phyloP scores from a whole-genome alignment of 2,888 invertebrate species.

The Chrysina gloriosa region DNA sequence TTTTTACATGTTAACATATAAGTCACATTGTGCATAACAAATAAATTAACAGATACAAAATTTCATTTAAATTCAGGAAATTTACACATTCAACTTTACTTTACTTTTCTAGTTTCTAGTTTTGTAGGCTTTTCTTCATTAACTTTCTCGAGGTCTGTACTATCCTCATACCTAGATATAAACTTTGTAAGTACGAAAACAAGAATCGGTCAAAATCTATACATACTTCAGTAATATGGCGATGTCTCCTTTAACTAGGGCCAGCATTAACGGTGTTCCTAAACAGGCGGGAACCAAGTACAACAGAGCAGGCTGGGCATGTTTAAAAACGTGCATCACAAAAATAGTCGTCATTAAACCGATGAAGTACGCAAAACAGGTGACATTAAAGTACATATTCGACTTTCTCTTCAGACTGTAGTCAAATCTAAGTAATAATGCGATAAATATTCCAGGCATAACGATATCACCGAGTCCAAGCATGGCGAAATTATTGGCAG shows the following conservation, averaged over 20 bases:
- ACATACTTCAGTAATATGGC: conserved; percentile 90
- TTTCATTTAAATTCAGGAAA: conserved; percentile 9
- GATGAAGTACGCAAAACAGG: conserved; percentile 92
- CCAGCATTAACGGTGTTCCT: conserved; percentile 88
- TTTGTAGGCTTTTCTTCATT: conserved; percentile 60
- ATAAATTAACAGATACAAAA: conserved; percentile 40
- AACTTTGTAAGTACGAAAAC: conserved; percentile 34
- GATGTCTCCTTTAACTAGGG: conserved; percentile 90
- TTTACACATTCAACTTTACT: conserved; percentile 48
- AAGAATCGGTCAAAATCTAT: conserved; percentile 23
- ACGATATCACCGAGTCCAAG: conserved; percentile 99
- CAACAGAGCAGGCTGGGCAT: conserved; percentile 97
- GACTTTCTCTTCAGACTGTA: conserved; percentile 85
- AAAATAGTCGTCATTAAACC: conserved; percentile 94
- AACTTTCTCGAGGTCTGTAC: conserved; percentile 67
- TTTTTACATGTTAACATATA: conserved; percentile 38
- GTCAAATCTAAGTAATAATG: conserved; percentile 95
- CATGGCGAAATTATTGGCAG: conserved; percentile 97
- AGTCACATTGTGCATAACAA: conserved; percentile 43
- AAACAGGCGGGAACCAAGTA: conserved; percentile 98
- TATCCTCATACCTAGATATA: conserved; percentile 77
- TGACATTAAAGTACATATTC: conserved; percentile 89
- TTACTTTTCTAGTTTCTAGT: conserved; percentile 63
- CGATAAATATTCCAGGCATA: conserved; percentile 99
- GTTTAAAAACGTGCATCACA: conserved; percentile 98